phyloP scores from a whole-genome alignment of 2,113 vertebrate genomes.

The Xyliphius kryptos region DNA sequence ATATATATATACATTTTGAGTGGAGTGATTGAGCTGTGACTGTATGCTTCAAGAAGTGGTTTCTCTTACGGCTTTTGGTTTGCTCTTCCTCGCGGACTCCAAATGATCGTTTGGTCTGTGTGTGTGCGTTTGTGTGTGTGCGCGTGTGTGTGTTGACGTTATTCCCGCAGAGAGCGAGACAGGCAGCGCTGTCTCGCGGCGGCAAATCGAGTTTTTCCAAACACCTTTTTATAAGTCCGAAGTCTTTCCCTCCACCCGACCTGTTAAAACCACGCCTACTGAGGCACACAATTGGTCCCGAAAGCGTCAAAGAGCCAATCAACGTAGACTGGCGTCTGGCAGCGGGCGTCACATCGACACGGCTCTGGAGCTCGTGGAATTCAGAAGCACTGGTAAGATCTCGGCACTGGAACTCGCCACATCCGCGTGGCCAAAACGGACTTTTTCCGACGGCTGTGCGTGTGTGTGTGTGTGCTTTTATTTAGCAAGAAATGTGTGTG shows the following conservation, averaged over 20 bases:
- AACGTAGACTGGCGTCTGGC: constrained; percentile 81
- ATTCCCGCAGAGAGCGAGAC: constrained; percentile 77
- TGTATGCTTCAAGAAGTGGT: constrained; percentile 30
- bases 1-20: too few relatives aligned
- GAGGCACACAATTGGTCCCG: constrained; percentile 97
- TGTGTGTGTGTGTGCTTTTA: too few relatives aligned
- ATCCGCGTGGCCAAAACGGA: constrained; percentile 55
- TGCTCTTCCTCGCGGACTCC: constrained; percentile 42
- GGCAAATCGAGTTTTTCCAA: constrained; percentile 86
- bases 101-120: too few relatives aligned
- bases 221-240: constrained; percentile 98
- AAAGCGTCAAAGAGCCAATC: constrained; percentile 99
- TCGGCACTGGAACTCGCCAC: constrained; percentile 77
- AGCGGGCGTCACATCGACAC: constrained; percentile 86
- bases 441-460: constrained; percentile 54
- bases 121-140: constrained; percentile 59
- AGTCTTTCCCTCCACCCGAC: constrained; percentile 91
- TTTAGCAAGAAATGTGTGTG: too few relatives aligned
- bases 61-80: constrained; percentile 32
- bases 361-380: constrained; percentile 80
- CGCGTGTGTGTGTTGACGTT: constrained; percentile 78
- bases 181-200: constrained; percentile 78
- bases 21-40: constrained; percentile 19
- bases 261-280: constrained; percentile 98
- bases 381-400: constrained; percentile 87